Percentiles rank a stretch among this genome's conserved stretches.
These are phyloP conservation scores for Himalopsyche kuldschensis DNA, from an alignment of 2,888 invertebrate genomes.

Conservation along the genomic window DNA sequence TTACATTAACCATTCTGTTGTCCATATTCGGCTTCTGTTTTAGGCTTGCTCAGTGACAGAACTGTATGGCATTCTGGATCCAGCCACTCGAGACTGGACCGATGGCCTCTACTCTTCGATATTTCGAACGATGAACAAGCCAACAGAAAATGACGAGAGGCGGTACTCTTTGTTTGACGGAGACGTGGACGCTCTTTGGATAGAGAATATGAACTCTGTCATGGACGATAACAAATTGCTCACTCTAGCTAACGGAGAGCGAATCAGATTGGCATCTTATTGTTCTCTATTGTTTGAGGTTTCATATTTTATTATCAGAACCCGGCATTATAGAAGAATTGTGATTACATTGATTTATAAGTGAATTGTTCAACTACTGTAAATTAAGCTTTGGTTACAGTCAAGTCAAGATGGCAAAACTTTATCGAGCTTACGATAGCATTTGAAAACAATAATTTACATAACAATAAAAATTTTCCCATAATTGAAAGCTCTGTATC, in stretches of 20 bases:
- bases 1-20: too few relatives aligned
- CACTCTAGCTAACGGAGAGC: conserved; percentile 88
- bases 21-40: background rate
- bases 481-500: too few relatives aligned
- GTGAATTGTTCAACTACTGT: too few relatives aligned
- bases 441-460: too few relatives aligned
- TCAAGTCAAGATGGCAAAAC: too few relatives aligned
- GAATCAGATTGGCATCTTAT: conserved; percentile 79
- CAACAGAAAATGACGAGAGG: conserved; percentile 71
- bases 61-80: conserved; percentile 85
- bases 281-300: conserved; percentile 86
- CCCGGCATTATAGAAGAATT: too few relatives aligned
- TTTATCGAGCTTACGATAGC: too few relatives aligned
- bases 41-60: conserved; percentile 86
- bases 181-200: conserved; percentile 93
- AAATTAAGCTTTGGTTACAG: too few relatives aligned
- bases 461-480: too few relatives aligned
- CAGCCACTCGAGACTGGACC: conserved; percentile 87
- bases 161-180: conserved; percentile 90
- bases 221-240: conserved; percentile 93
- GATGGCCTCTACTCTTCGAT: conserved; percentile 90
- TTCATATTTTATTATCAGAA: conserved; percentile 9
- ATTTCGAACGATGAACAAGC: conserved; percentile 87
- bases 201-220: conserved; percentile 96
- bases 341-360: too few relatives aligned